Evolutionary conservation across 2,888 invertebrate genomes (phyloP).

Genomic region (Caenorhabditis plicata): DNA sequence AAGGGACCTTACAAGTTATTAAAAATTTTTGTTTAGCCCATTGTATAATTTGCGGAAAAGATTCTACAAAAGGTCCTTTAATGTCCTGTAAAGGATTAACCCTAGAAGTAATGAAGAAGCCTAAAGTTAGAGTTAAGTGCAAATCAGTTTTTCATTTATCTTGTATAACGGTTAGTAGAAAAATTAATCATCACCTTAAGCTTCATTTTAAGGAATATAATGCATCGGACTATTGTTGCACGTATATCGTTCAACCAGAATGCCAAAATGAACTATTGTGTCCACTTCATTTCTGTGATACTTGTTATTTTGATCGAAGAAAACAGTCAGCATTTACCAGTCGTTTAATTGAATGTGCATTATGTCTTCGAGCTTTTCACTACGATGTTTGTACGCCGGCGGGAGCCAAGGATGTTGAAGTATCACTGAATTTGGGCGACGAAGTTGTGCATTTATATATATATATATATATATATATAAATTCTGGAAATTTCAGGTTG

Average conservation of each 20-base stretch:
- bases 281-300: slow-evolving; percentile 15
- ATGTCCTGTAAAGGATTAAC: too few species aligned
- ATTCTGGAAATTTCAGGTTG: background rate
- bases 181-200: background rate
- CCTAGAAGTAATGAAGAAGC: background rate
- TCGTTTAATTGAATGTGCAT: slow-evolving; percentile 7
- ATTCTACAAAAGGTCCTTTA: too few species aligned
- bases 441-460: background rate
- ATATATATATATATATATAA: background rate
- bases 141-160: slow-evolving; percentile 1
- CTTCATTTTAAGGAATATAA: slow-evolving; percentile 13
- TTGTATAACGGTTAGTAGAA: background rate
- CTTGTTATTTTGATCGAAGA: slow-evolving; percentile 4
- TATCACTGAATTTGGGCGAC: background rate
- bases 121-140: background rate
- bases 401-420: slow-evolving; percentile 2
- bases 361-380: slow-evolving; percentile 15
- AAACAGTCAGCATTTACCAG: slow-evolving; percentile 10
- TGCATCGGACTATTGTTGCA: slow-evolving; percentile 1
- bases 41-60: background rate
- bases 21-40: background rate
- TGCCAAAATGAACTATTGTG: slow-evolving; percentile 14
- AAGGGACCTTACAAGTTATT: background rate
- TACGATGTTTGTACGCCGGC: slow-evolving; percentile 4
- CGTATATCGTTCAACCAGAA: slow-evolving; percentile 7